Evolutionary conservation across 2,797 vertebrate genomes (phyloP).

Genomic region (Enteromius unitaeniatus): DNA sequence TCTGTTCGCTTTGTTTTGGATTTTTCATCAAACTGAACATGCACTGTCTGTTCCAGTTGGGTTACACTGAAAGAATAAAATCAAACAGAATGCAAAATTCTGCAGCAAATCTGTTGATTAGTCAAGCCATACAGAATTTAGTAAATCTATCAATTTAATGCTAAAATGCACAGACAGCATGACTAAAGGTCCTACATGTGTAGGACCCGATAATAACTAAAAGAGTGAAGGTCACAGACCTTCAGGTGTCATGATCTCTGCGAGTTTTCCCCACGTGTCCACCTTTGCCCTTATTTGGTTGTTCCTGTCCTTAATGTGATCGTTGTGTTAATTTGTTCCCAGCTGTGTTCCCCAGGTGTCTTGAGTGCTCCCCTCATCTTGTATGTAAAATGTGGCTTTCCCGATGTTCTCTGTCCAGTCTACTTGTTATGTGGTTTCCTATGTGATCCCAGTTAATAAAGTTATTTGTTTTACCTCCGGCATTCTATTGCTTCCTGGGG

Average conservation of each 20-base stretch:
- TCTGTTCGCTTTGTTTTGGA: background rate
- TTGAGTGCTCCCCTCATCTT: too few species aligned
- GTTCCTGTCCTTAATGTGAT: too few species aligned
- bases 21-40: background rate
- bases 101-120: background rate
- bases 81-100: background rate
- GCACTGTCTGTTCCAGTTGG: conserved; percentile 4
- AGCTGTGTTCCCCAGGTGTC: too few species aligned
- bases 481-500: too few species aligned
- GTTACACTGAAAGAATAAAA: background rate
- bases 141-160: background rate
- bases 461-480: too few species aligned
- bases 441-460: too few species aligned
- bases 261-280: too few species aligned
- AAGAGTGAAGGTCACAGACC: background rate
- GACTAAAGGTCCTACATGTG: background rate
- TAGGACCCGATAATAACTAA: background rate
- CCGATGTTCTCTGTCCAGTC: too few species aligned
- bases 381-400: too few species aligned
- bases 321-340: too few species aligned
- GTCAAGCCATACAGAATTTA: background rate
- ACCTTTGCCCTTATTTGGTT: too few species aligned
- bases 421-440: too few species aligned
- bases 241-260: background rate
- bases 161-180: background rate